Evolutionary conservation across 2,888 invertebrate genomes (phyloP), one percentile per base, ranked within the genome.

Genomic region (Phortica magna): DNA sequence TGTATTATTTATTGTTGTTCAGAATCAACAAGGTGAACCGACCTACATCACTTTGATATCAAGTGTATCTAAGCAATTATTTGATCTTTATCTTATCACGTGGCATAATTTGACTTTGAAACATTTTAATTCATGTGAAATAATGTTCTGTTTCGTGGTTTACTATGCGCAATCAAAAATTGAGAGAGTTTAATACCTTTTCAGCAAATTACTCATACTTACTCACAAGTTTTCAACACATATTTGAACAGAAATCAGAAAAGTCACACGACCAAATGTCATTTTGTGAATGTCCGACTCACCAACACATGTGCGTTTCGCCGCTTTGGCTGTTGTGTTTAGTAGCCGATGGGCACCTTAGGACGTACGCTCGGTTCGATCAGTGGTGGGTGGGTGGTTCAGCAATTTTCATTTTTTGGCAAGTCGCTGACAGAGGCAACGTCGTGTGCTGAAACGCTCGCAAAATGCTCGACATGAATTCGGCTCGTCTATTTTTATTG

Each of bases 341-440:
- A n/a, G 39, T 71, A 53, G 48, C 22, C 10, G 41, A 42, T 17
- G 17, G 17, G 68, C 10, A 12, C 14, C 6, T 59, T 59, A 7
- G 48, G 48, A 12, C 14, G 48, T 10, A 43, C 43, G 43, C 43
- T 43, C 43, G 43, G 43, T 31, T 31, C 31, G 31, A 31, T 31
- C 31, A 48, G 48, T 48, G 48, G 48, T 48, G 9, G 48, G 48
- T 48, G 48, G 48, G 48, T 48, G 48, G 48, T 12, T 48, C 3
- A 48, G 61, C 61, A 22, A 61, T 61, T 17, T 61, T 31, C 17
- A 61, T 76, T 64, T 78, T 73, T 81, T 81, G 82, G 82, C 83
- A 82, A 80, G 73, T 77, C 74, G 83, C 77, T 78, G 80, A 84
- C 80, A 82, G 80, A 76, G 42, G 17, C 48, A 31, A 55, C 53